A percentile compares a stretch with the other conserved stretches of the same genome.
Conservation (phyloP, 2,113 vertebrate genomes). For the Ascaphus truei region DNA sequence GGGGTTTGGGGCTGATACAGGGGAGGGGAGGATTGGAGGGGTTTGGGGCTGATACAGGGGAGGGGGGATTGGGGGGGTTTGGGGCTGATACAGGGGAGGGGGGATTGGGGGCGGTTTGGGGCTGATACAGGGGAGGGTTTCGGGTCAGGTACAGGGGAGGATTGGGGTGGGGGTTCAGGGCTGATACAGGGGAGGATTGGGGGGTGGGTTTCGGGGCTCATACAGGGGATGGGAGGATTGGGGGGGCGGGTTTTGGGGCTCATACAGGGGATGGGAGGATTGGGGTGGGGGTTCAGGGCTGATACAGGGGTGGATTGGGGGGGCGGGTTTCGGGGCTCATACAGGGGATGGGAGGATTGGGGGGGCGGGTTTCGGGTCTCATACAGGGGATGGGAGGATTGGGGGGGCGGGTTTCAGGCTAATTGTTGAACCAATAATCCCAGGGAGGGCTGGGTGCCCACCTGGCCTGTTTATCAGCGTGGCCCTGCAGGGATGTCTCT, state of each 20-base stretch:
- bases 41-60: not conserved
- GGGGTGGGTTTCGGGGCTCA: too few relatives aligned
- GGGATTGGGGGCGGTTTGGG: too few relatives aligned
- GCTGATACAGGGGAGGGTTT: too few relatives aligned
- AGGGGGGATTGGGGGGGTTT: not conserved
- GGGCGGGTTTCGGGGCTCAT: too few relatives aligned
- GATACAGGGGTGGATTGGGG: constrained; percentile 10
- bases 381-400: not conserved
- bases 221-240: not conserved
- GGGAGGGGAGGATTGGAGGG: too few relatives aligned
- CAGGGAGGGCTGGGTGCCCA: constrained; percentile 4
- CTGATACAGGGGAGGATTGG: too few relatives aligned
- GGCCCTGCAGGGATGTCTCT: constrained; percentile 3
- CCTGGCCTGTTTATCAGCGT: not conserved
- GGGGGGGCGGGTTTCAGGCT: too few relatives aligned
- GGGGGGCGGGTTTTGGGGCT: not conserved
- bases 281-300: not conserved
- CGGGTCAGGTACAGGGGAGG: too few relatives aligned
- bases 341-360: too few relatives aligned
- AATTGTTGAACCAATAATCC: too few relatives aligned
- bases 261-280: not conserved
- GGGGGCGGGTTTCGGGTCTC: constrained; percentile 8
- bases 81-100: not conserved
- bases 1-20: too few relatives aligned
- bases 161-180: too few relatives aligned